Conservation (phyloP, 2,797 vertebrate genomes). For the Otolemur crassicaudatus region DNA sequence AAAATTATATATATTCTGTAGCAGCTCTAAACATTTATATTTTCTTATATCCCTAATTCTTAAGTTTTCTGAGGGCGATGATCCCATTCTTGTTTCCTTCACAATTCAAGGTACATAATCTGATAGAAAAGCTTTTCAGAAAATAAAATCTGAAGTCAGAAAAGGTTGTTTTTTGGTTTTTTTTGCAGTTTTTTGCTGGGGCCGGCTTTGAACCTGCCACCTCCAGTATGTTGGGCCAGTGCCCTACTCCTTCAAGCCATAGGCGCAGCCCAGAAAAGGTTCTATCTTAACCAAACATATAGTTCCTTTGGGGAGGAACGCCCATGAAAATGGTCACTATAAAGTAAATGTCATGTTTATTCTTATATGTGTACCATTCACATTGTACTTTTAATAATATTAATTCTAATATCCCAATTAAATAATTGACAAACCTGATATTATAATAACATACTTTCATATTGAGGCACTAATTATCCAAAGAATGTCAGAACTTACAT, state of each 20-base stretch:
- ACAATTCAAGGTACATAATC: slow-evolving; percentile 19
- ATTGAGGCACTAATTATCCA: not conserved
- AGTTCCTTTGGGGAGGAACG: not conserved
- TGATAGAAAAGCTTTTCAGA: slow-evolving; percentile 54
- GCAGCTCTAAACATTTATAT: not conserved
- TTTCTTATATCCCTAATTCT: not conserved
- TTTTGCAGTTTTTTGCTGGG: too few species aligned
- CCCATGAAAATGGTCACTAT: not conserved
- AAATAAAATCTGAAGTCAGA: slow-evolving; percentile 14
- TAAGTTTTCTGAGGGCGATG: not conserved
- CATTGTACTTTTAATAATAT: not conserved
- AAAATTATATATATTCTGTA: not conserved
- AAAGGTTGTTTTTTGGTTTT: not conserved
- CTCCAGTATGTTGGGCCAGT: too few species aligned
- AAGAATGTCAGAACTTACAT: slow-evolving; percentile 88
- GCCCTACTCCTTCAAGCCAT: too few species aligned
- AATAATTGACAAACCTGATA: slow-evolving; percentile 23
- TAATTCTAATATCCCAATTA: not conserved
- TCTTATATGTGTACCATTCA: not conserved
- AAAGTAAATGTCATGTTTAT: not conserved
- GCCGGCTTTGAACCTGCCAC: not conserved
- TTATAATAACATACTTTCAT: slow-evolving; percentile 3
- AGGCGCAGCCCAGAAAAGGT: not conserved
- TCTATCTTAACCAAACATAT: not conserved
- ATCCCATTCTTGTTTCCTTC: not conserved